Base-by-base conservation (phyloP, 2,113 vertebrate species). In the Lophius piscatorius region DNA sequence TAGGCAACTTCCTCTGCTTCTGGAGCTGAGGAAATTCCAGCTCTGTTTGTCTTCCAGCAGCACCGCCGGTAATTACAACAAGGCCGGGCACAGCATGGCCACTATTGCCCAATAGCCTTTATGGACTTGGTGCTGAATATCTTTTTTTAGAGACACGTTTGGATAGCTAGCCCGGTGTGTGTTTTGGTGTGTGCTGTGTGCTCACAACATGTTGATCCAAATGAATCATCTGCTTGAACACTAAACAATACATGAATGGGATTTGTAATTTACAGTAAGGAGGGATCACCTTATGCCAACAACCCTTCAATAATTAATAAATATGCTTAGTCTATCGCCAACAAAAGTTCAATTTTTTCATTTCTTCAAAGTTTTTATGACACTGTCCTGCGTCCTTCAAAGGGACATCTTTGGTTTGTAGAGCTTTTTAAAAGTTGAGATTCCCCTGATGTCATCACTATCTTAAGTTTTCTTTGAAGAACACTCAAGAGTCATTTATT, bases 191-290 rank as follows among this genome's bases (percentile, higher is more conserved):
- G 51, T 65, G 36, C 60, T 41, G 76, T 49, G 68, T 42, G 39
- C 50, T 72, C 26, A 34, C 44, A 51, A 21, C 14, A 12, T 80
- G 68, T 84, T 87, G 46, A 66, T 29, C 81, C 47, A 59, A 36
- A 69, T 87, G 72, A 84, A 63, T 88, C 82, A 83, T 63, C 64
- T 80, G 78, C 82, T 82, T 82, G 73, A 75, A 33, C 57, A 77
- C 10, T 63, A 11, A 39, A 52, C 57, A 40, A 42, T 44, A 47
- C 28, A 71, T 40, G 18, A 28, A 45, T 6, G 42, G 47, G 47
- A 63, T 74, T 48, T 47, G 20, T 12, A n/a, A 33, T 21, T 17
- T 45, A 12, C 26, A 22, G 4, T 20, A 56, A 47, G 16, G 29
- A 49, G 38, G 13, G 33, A 13, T 3, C 33, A 35, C n/a, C n/a